Conservation (phyloP, 2,888 invertebrate species). For the Choristoneura rosaceana region DNA sequence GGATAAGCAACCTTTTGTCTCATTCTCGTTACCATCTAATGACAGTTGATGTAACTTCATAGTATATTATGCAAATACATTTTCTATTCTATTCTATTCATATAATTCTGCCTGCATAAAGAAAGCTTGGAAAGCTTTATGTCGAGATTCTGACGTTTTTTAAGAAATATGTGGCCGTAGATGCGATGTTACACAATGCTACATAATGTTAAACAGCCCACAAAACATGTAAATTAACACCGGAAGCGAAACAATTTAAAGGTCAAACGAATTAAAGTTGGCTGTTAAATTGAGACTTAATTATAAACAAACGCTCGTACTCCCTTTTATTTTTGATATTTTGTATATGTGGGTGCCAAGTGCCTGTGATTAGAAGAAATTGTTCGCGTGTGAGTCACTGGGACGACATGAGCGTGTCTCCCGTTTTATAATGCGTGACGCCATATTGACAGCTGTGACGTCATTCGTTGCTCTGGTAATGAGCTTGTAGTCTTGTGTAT, state of each 20-base stretch:
- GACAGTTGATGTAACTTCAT: too few species aligned
- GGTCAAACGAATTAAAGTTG: background rate
- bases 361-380: slow-evolving; percentile 5
- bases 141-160: too few species aligned
- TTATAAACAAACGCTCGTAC: background rate
- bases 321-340: background rate
- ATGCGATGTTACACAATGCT: background rate
- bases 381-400: background rate
- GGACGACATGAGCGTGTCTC: background rate
- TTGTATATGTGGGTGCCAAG: background rate
- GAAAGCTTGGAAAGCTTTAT: background rate
- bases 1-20: too few species aligned
- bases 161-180: too few species aligned
- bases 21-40: too few species aligned
- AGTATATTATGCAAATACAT: too few species aligned
- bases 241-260: background rate
- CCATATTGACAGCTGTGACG: background rate
- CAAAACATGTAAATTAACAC: background rate
- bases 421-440: background rate
- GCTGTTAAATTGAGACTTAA: background rate
- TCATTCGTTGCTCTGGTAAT: background rate
- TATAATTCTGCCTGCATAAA: too few species aligned
- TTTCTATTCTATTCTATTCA: too few species aligned
- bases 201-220: background rate
- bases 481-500: background rate